Conservation (phyloP, 2,113 vertebrate genomes). For the Condylura cristata region DNA sequence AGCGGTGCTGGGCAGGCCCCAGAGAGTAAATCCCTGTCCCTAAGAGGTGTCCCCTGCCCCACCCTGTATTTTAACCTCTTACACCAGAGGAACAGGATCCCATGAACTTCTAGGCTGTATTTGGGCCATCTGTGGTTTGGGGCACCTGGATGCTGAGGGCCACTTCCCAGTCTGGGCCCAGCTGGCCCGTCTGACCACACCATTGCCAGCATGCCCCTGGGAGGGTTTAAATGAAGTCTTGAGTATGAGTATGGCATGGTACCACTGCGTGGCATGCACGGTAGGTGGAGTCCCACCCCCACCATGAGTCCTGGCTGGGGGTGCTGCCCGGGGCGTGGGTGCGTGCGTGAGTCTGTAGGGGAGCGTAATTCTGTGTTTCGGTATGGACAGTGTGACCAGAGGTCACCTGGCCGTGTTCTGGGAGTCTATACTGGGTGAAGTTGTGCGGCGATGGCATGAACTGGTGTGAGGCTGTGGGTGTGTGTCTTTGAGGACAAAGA, state of each 20-base stretch:
- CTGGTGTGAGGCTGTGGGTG: neutral
- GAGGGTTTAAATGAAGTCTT: slow-evolving; percentile 48
- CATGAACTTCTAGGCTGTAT: slow-evolving; percentile 1
- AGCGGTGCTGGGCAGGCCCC: neutral
- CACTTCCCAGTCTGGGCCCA: slow-evolving; percentile 27
- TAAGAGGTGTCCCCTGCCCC: neutral
- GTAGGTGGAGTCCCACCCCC: neutral
- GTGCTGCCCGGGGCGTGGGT: neutral
- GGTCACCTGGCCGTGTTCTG: neutral
- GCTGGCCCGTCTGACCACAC: slow-evolving; percentile 46
- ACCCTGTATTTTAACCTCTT: neutral
- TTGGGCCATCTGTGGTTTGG: neutral
- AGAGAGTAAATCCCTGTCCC: neutral
- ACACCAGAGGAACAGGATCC: neutral
- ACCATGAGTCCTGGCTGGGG: neutral
- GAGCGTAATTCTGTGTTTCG: neutral
- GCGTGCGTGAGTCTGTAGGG: neutral
- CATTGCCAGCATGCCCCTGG: neutral
- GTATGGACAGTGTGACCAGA: neutral
- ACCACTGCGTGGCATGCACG: neutral
- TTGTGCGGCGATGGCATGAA: neutral
- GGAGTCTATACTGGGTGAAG: neutral
- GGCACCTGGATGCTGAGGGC: neutral
- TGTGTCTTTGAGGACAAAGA: neutral
- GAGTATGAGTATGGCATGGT: slow-evolving; percentile 25